Base-by-base conservation (phyloP, 2,888 invertebrate species). In the Noctuana brunneofusca region DNA sequence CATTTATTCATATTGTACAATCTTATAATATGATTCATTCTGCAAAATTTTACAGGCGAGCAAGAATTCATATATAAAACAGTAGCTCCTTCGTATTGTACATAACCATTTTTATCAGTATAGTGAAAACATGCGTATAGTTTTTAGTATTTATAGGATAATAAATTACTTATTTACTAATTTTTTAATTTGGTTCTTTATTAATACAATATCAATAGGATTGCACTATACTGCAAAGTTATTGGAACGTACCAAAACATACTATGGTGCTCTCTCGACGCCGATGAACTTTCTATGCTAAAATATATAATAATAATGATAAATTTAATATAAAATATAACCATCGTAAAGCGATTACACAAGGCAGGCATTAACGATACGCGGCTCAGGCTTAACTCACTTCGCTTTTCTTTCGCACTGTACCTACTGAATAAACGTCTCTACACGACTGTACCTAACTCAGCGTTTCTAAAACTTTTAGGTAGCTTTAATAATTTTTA, bases 31-130 rank as follows among this genome's bases (percentile, higher is more conserved):
- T 90, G 89, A 90, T 89, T 83, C 91, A 89, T 91, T 91, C 91
- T 91, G 91, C 91, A 91, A 91, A 91, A 90, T 91, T 89, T 89
- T 92, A 92, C 92, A 92, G 87, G 92, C 92, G 92, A 92, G 90
- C 92, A 90, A 92, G 91, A 91, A 92, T 91, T 92, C 90, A 90
- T 91, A 90, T 92, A 92, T 89, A 92, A 92, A 92, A 92, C 90
- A 86, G 87, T 86, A 90, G 90, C 89, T 90, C 89, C 84, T 89
- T 87, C 89, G 80, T 89, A 90, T 90, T 89, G 87, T 92, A 91
- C 89, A 90, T 91, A 90, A 91, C 89, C 90, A 87, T 89, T 89
- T 83, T 89, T 89, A 89, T 89, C 89, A 89, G 89, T 91, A 92
- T 89, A 91, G 90, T 92, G 91, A 91, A 92, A 92, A 92, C 92